Evolutionary conservation across 2,888 invertebrate genomes (phyloP).

Genomic region (Caenorhabditis macrosperma): DNA sequence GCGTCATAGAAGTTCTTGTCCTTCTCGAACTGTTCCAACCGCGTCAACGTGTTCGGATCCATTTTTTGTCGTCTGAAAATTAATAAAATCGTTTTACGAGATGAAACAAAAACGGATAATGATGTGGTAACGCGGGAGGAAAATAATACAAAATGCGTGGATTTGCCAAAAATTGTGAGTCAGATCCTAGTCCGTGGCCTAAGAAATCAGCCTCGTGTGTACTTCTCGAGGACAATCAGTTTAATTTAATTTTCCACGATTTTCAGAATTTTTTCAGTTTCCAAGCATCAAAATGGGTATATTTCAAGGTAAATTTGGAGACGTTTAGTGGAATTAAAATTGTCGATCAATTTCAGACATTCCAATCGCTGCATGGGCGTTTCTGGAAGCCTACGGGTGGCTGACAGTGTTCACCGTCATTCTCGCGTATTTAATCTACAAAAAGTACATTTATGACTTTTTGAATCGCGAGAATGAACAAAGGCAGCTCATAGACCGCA

Average conservation of each 20-base stretch:
- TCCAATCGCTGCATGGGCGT: constrained; percentile 13
- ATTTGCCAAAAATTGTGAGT: not conserved
- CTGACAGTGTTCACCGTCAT: constrained; percentile 11
- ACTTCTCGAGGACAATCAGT: constrained; percentile 17
- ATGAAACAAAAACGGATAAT: too few species aligned
- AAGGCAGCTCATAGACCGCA: constrained; percentile 4
- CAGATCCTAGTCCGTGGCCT: constrained; percentile 24
- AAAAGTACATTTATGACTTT: constrained; percentile 27
- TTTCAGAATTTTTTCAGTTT: not conserved
- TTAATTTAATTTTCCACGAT: not conserved
- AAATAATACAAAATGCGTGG: not conserved
- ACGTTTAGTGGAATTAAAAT: not conserved
- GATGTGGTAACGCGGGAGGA: too few species aligned
- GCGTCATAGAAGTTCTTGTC: constrained; percentile 51
- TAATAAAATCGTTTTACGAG: too few species aligned
- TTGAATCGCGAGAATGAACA: not conserved
- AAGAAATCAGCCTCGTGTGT: constrained; percentile 5
- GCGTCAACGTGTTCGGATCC: constrained; percentile 32
- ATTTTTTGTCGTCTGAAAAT: constrained; percentile 4
- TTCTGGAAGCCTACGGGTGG: constrained; percentile 49
- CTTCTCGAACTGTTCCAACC: constrained; percentile 44
- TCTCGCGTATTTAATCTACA: constrained; percentile 22
- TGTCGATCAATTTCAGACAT: not conserved
- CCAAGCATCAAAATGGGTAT: not conserved
- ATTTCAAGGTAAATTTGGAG: constrained; percentile 15